A percentile compares a stretch with the other conserved stretches of the same genome.
phyloP scores from a whole-genome alignment of 2,888 invertebrate species.

The Meandrusa payeni region DNA sequence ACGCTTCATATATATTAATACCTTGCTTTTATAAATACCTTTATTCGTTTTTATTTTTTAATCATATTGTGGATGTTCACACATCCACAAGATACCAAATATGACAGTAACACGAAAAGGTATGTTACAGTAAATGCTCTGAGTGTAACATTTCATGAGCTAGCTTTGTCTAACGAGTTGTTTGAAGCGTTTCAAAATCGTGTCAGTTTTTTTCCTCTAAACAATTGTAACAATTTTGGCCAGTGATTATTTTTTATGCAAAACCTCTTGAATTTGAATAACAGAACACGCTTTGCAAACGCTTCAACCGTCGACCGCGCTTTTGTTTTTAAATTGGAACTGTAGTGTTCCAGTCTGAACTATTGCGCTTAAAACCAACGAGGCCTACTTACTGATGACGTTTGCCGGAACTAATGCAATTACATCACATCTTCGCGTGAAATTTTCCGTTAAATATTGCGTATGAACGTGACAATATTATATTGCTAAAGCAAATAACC shows the following conservation, averaged over 20 bases:
- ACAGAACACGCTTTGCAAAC: constrained; percentile 10
- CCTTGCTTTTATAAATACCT: too few relatives aligned
- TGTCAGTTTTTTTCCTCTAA: neutral
- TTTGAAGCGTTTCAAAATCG: constrained; percentile 2
- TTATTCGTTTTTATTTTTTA: too few relatives aligned
- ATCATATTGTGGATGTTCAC: too few relatives aligned
- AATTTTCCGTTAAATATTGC: too few relatives aligned
- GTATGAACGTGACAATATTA: too few relatives aligned
- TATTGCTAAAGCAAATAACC: too few relatives aligned
- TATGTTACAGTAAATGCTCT: too few relatives aligned
- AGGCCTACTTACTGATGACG: constrained; percentile 17
- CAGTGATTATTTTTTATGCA: constrained; percentile 24
- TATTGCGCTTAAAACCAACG: constrained; percentile 2
- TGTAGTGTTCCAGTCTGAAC: constrained; percentile 4
- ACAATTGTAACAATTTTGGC: constrained; percentile 19
- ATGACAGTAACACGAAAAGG: too few relatives aligned
- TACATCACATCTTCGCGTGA: constrained; percentile 3
- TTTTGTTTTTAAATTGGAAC: constrained; percentile 19
- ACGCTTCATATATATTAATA: too few relatives aligned
- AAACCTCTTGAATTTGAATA: constrained; percentile 18
- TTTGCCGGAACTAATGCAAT: constrained; percentile 12
- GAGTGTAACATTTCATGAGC: too few relatives aligned
- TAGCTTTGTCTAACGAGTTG: neutral
- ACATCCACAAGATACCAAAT: too few relatives aligned
- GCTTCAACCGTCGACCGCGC: neutral